Base-by-base conservation (phyloP, 2,113 vertebrate genomes). In the Antigone vipio region DNA sequence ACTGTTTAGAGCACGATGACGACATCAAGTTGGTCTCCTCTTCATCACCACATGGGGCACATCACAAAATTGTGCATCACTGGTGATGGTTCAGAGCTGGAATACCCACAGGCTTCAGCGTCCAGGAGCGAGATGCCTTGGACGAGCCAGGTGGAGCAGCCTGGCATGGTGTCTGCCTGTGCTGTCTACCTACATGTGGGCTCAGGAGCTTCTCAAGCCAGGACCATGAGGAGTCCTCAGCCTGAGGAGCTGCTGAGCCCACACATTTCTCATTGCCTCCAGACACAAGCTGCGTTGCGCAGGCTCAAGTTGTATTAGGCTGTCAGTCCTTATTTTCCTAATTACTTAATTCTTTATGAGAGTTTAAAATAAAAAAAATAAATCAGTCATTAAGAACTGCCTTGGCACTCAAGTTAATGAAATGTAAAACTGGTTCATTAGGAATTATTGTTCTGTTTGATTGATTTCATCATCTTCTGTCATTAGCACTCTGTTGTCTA, bases 371-470 rank as follows among this genome's bases (percentile, higher is more conserved):
- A 44, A 72, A 84, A 81, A 89, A 76, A 90, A 66, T 18, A 80
- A 88, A 82, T 64, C 85, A 42, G 85, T 62, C 88, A 44, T 56
- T 47, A 73, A 59, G 88, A 78, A 78, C 45, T 75, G 62, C 64
- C 56, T 79, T 88, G 62, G 88, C 88, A 90, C 66, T 88, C 81
- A 42, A 95, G 85, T 59, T 91, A 95, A 97, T 91, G 88, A 88
- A 93, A 93, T 85, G 52, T 83, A 79, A 82, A 83, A 45, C 69
- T 50, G 52, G n/a, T 78, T 91, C 69, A 44, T 95, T 86, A 88
- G 62, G 72, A 88, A 47, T 81, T 67, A 89, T 24, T 63, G 68
- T 72, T 88, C 62, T 49, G 13, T 81, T 95, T 83, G 86, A 94
- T 60, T 69, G 83, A 94, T 96, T 89, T 68, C 24, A 67, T 77